These are phyloP conservation scores for Cydia splendana DNA, from an alignment of 1,140 invertebrate genomes.

Conservation along the genomic window DNA sequence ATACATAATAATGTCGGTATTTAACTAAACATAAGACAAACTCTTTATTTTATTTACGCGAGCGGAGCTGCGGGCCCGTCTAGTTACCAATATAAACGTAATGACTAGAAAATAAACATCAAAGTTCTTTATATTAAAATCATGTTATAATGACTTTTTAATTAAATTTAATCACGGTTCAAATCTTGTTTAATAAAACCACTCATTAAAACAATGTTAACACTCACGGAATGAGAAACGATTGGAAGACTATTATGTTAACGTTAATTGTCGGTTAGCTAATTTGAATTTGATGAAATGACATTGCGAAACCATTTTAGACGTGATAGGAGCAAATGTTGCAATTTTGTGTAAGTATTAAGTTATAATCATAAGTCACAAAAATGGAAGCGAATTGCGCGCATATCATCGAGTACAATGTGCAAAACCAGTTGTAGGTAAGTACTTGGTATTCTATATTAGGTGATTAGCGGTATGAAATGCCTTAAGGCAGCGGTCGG, in stretches of 20 bases:
- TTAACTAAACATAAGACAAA: too few relatives aligned
- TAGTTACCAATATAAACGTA: too few relatives aligned
- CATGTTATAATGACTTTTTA: slow-evolving; percentile 7
- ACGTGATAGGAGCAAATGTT: slow-evolving; percentile 11
- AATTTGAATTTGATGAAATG: slow-evolving; percentile 5
- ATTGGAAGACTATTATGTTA: slow-evolving; percentile 49
- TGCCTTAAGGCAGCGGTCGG: too few relatives aligned
- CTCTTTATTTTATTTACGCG: too few relatives aligned
- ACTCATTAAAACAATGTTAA: slow-evolving; percentile 34
- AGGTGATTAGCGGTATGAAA: too few relatives aligned
- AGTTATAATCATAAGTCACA: slow-evolving; percentile 9
- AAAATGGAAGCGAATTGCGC: too few relatives aligned
- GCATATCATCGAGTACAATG: too few relatives aligned
- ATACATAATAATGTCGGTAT: too few relatives aligned
- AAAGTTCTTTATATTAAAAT: not conserved
- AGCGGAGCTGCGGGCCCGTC: too few relatives aligned
- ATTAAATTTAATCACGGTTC: not conserved
- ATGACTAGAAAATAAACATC: not conserved
- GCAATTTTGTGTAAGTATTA: slow-evolving; percentile 18
- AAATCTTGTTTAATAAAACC: slow-evolving; percentile 32
- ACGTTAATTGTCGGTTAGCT: slow-evolving; percentile 43
- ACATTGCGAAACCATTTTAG: slow-evolving; percentile 11
- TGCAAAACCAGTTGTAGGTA: too few relatives aligned
- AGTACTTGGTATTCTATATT: too few relatives aligned
- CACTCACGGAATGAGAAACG: slow-evolving; percentile 9